Conservation (phyloP, 2,113 vertebrate species). For the Cyanoramphus novaezelandiae region DNA sequence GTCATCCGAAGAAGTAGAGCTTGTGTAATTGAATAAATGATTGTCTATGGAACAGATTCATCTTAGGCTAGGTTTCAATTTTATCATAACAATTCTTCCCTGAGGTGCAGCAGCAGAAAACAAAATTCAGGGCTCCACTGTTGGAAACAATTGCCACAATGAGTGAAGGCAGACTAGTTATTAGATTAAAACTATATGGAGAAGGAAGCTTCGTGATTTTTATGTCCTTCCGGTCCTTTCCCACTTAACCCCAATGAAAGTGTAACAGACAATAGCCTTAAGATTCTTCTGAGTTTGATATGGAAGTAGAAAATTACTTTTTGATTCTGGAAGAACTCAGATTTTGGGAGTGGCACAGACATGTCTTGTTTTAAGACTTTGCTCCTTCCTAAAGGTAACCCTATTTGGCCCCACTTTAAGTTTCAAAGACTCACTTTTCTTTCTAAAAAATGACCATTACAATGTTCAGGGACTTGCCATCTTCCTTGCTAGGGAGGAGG, state of each 20-base stretch:
- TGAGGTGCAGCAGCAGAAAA: neutral
- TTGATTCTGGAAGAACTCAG: neutral
- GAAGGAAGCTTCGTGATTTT: neutral
- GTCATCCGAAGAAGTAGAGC: slow-evolving; percentile 21
- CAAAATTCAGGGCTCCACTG: neutral
- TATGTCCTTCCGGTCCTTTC: neutral
- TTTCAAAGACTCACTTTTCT: neutral
- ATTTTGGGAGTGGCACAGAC: neutral
- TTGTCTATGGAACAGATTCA: slow-evolving; percentile 17
- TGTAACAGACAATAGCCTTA: neutral
- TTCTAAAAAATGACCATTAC: neutral
- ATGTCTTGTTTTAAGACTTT: neutral
- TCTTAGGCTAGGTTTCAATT: slow-evolving; percentile 9
- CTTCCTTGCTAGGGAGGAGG: neutral
- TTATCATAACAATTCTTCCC: neutral
- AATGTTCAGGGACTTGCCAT: neutral
- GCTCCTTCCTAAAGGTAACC: neutral
- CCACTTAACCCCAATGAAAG: neutral
- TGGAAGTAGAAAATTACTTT: neutral
- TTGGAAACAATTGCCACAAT: neutral
- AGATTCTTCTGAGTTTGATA: neutral
- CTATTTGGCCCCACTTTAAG: neutral
- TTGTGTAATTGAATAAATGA: slow-evolving; percentile 26
- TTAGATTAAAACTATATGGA: neutral
- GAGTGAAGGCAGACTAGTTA: neutral